These are phyloP conservation scores for Pedetes capensis DNA, from an alignment of 2,113 vertebrate species.

Conservation along the genomic window DNA sequence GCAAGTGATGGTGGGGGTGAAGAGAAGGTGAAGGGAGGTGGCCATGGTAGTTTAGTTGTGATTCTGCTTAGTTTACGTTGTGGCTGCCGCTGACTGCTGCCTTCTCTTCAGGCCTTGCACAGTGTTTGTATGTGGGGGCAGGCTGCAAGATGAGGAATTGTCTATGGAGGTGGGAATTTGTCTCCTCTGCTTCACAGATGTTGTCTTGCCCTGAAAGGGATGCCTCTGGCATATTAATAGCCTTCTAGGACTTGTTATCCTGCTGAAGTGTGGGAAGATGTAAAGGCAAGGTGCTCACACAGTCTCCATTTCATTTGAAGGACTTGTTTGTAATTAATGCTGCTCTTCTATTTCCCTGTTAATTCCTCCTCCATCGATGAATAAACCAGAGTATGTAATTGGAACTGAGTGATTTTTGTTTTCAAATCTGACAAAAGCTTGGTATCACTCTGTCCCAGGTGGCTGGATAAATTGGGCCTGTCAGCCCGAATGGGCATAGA, in stretches of 20 bases:
- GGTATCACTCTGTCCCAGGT: slow-evolving; percentile 84
- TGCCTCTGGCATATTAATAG: background rate
- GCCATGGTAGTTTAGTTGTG: background rate
- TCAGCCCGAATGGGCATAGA: slow-evolving; percentile 90
- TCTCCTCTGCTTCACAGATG: background rate
- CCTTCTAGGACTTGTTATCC: background rate
- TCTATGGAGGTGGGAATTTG: background rate
- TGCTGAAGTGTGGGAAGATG: background rate
- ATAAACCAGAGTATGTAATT: background rate
- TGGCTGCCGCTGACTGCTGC: background rate
- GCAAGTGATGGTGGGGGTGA: no score
- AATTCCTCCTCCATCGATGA: background rate
- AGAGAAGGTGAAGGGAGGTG: background rate
- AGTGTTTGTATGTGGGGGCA: no score
- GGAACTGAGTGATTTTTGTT: slow-evolving; percentile 14
- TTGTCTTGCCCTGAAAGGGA: background rate
- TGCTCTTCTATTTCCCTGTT: background rate
- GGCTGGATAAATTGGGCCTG: slow-evolving; percentile 96
- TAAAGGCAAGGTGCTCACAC: background rate
- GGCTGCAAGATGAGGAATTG: background rate
- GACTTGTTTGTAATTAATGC: background rate
- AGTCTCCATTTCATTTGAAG: background rate
- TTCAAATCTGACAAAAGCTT: slow-evolving; percentile 7
- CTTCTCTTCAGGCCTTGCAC: background rate
- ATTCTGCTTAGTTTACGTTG: background rate